Base-by-base conservation (phyloP, 2,888 invertebrate genomes). In the Rhodophaea formosa region DNA sequence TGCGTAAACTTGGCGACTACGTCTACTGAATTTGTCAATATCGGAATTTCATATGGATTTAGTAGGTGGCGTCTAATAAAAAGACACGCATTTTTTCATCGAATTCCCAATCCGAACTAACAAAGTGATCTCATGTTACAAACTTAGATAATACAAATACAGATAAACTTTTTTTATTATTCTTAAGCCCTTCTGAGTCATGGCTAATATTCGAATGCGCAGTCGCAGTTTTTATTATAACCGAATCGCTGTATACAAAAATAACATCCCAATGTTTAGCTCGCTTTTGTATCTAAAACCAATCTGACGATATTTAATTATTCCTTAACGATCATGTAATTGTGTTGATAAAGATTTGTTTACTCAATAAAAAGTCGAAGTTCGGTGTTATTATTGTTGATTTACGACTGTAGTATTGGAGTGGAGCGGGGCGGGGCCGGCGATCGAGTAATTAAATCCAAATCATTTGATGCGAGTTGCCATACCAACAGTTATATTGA, bases 311-410 rank as follows among this genome's bases (percentile, higher is more conserved):
- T 62, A 70, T 73, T 71, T 80, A 76, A 82, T 77, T 81, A 79
- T 77, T 77, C 65, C 68, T 78, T 86, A 86, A 87, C 85, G 82
- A 85, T 84, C 84, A 68, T 88, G 88, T 88, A 89, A 89, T 88
- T 86, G 84, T 76, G 74, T 82, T 83, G 82, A 88, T 88, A 85
- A 87, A 85, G 80, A 81, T 87, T 86, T 86, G 86, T 86, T 86
- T 81, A 76, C 74, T 75, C 76, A 76, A 78, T 84, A 82, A 84
- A 84, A 78, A 75, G 69, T 75, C 72, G 72, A 78, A 78, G 74
- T 75, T 75, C 73, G 65, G 76, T 74, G 74, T 84, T 84, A 83
- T 84, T 86, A 81, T 80, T 75, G 70, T 82, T 88, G 86, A 87
- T 87, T 87, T 85, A 87, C 77, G 82, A 76, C 68, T 72, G 71